phyloP scores from a whole-genome alignment of 2,888 invertebrate species.

The Patella depressa region DNA sequence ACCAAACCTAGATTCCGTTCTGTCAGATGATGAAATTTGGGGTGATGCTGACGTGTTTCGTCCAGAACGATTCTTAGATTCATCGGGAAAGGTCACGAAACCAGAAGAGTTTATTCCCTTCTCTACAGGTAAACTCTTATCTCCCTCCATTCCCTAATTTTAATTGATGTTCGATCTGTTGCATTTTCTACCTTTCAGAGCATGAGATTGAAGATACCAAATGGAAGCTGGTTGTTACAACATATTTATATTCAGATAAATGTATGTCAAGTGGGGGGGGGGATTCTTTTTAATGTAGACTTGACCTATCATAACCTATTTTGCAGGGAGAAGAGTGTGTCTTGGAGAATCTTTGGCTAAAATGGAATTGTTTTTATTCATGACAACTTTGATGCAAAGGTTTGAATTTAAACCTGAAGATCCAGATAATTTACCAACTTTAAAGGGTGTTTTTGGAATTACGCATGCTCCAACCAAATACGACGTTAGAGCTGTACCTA shows the following conservation, averaged over 20 bases:
- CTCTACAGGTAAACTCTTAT: slow-evolving; percentile 33
- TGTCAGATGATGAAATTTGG: slow-evolving; percentile 48
- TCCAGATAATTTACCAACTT: slow-evolving; percentile 27
- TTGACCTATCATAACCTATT: not conserved
- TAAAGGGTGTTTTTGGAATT: slow-evolving; percentile 36
- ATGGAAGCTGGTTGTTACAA: too few relatives aligned
- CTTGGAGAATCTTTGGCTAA: slow-evolving; percentile 39
- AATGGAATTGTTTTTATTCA: slow-evolving; percentile 46
- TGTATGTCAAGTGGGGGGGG: too few relatives aligned
- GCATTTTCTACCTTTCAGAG: too few relatives aligned
- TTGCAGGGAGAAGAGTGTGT: slow-evolving; percentile 41
- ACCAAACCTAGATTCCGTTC: slow-evolving; percentile 49
- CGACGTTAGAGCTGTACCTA: slow-evolving; percentile 23
- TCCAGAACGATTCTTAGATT: slow-evolving; percentile 54
- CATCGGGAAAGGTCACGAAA: slow-evolving; percentile 27
- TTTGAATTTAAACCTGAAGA: slow-evolving; percentile 35
- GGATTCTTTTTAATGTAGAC: too few relatives aligned
- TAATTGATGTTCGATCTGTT: too few relatives aligned
- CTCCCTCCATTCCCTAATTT: too few relatives aligned
- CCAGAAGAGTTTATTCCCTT: slow-evolving; percentile 42
- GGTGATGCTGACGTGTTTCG: slow-evolving; percentile 46
- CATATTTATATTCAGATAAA: too few relatives aligned
- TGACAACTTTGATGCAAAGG: slow-evolving; percentile 37
- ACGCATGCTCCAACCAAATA: slow-evolving; percentile 36
- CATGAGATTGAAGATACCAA: too few relatives aligned